These are phyloP conservation scores for Cynopterus brachyotis DNA, from an alignment of 2,113 vertebrate species.

Conservation along the genomic window DNA sequence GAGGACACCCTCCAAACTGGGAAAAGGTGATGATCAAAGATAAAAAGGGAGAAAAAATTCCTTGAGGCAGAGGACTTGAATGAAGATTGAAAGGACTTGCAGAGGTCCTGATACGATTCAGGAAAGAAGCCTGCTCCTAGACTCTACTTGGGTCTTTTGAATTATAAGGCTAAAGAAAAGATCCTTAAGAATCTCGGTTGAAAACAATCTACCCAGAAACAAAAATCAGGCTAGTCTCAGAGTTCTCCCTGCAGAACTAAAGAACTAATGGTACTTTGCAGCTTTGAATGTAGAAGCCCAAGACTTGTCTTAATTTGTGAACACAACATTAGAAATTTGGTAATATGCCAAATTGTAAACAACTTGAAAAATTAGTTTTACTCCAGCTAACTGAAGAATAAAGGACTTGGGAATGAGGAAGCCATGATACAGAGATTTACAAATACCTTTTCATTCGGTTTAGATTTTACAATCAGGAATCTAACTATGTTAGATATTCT, in stretches of 20 bases:
- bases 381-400: not conserved
- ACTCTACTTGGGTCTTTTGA: not conserved
- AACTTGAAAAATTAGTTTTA: not conserved
- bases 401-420: not conserved
- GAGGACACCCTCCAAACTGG: not conserved
- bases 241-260: not conserved
- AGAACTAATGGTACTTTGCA: not conserved
- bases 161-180: not conserved
- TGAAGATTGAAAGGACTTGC: not conserved
- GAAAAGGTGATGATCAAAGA: not conserved
- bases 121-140: not conserved
- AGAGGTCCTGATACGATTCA: not conserved
- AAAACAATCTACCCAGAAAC: not conserved
- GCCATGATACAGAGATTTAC: not conserved
- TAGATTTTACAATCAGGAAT: not conserved
- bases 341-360: not conserved
- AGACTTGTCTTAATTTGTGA: not conserved
- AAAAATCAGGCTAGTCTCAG: not conserved
- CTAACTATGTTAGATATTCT: slow-evolving; percentile 44
- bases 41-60: not conserved
- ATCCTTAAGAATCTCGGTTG: not conserved
- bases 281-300: not conserved
- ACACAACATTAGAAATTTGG: not conserved
- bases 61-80: not conserved
- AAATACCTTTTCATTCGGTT: not conserved